Evolutionary conservation across 1,140 invertebrate species (phyloP).

Genomic region (Phymastichus coffea): DNA sequence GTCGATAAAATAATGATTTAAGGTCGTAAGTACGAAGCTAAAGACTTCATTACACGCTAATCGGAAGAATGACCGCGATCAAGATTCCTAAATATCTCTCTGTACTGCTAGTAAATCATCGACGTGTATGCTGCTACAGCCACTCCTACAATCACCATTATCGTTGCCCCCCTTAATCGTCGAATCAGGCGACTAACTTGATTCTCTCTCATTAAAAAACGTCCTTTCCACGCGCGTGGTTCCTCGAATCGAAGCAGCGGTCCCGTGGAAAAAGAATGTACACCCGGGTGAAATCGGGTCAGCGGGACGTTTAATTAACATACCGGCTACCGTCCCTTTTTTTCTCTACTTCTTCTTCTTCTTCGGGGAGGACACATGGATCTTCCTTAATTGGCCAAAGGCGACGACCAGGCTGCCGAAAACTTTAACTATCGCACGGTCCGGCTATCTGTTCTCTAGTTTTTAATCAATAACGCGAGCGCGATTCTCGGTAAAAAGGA

Average conservation of each 20-base stretch:
- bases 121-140: no score
- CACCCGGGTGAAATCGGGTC: slow-evolving; percentile 44
- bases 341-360: slow-evolving; percentile 18
- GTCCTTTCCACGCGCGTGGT: background rate
- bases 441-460: slow-evolving; percentile 9
- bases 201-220: slow-evolving; percentile 11
- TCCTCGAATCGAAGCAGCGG: no score
- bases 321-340: slow-evolving; percentile 11
- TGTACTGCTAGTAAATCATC: background rate
- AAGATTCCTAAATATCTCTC: no score
- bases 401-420: background rate
- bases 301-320: slow-evolving; percentile 39
- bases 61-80: background rate
- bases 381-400: slow-evolving; percentile 1
- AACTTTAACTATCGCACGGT: no score
- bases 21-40: no score
- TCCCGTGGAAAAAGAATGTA: slow-evolving; percentile 32
- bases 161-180: background rate
- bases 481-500: slow-evolving; percentile 12
- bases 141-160: slow-evolving; percentile 1
- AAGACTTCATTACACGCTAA: slow-evolving; percentile 5
- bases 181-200: slow-evolving; percentile 10
- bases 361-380: background rate
- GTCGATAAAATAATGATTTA: no score
- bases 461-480: slow-evolving; percentile 16